Percentiles rank a stretch among this genome's conserved stretches.
Conservation (phyloP, 2,888 invertebrate genomes). For the Gymnoscelis rufifasciata region DNA sequence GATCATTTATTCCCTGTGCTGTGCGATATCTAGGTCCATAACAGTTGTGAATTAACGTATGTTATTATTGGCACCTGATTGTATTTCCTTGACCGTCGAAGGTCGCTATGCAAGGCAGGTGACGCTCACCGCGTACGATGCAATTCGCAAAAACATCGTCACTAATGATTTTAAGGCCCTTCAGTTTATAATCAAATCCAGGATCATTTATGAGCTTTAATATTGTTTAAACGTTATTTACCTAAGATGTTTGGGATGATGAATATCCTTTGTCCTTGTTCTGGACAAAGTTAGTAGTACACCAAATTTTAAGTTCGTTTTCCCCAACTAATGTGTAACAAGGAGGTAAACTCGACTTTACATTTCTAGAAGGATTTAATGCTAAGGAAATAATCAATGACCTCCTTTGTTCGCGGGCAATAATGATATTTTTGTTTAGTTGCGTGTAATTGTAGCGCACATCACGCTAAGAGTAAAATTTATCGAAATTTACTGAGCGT, state of each 20-base stretch:
- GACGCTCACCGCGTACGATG: conserved; percentile 52
- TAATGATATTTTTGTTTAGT: too few relatives aligned
- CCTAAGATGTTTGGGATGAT: too few relatives aligned
- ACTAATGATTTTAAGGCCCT: conserved; percentile 32
- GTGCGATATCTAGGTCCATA: conserved; percentile 56
- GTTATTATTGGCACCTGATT: conserved; percentile 57
- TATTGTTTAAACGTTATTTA: too few relatives aligned
- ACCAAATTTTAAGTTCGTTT: too few relatives aligned
- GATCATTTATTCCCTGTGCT: conserved; percentile 50
- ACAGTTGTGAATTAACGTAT: conserved; percentile 52
- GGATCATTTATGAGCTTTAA: too few relatives aligned
- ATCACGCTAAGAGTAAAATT: conserved; percentile 43
- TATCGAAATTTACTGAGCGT: conserved; percentile 49
- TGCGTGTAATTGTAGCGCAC: conserved; percentile 37
- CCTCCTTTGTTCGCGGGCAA: not conserved
- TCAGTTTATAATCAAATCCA: conserved; percentile 2
- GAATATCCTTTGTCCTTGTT: too few relatives aligned
- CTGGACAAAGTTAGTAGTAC: too few relatives aligned
- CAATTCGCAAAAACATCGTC: conserved; percentile 44
- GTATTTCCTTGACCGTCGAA: conserved; percentile 72
- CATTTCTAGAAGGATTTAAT: too few relatives aligned
- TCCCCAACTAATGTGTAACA: too few relatives aligned
- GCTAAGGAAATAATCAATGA: too few relatives aligned
- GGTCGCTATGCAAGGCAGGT: conserved; percentile 60
- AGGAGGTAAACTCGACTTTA: too few relatives aligned